phyloP scores from a whole-genome alignment of 2,797 vertebrate species.

The Zenarchopterus dispar region DNA sequence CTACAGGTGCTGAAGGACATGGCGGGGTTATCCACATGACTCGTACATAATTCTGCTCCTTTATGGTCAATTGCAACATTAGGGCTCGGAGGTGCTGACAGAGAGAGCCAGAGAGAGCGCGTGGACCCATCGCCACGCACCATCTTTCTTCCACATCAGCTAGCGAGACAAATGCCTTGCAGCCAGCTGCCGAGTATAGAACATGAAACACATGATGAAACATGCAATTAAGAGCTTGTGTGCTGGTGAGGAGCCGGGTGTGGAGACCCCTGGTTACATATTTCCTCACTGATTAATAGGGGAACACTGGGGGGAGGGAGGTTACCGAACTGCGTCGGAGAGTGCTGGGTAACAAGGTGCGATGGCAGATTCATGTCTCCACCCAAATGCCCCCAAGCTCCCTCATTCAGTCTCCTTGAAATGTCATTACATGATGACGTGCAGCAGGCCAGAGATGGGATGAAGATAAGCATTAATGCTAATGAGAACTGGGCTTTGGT shows the following conservation, averaged over 20 bases:
- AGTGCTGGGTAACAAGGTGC: conserved; percentile 74
- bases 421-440: conserved; percentile 80
- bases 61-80: conserved; percentile 54
- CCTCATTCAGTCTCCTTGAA: conserved; percentile 77
- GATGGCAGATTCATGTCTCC: conserved; percentile 79
- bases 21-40: conserved; percentile 51
- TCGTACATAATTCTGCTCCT: conserved; percentile 49
- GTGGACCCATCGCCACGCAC: conserved; percentile 38
- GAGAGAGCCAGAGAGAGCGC: conserved; percentile 38
- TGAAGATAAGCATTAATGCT: conserved; percentile 75
- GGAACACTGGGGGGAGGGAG: conserved; percentile 63
- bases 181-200: conserved; percentile 71
- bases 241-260: conserved; percentile 56
- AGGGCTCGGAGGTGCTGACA: conserved; percentile 46
- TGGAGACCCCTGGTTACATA: conserved; percentile 70
- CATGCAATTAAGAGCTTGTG: conserved; percentile 79
- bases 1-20: conserved; percentile 65
- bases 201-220: conserved; percentile 82
- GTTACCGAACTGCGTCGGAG: conserved; percentile 69
- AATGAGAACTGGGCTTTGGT: conserved; percentile 76
- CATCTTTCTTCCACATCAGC: conserved; percentile 66
- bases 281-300: conserved; percentile 81
- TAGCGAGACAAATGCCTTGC: conserved; percentile 75
- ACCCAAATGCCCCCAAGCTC: conserved; percentile 55
- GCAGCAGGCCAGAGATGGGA: conserved; percentile 63